Conservation (phyloP, 64 coral and sea anemone species). For the Actinia equina region DNA sequence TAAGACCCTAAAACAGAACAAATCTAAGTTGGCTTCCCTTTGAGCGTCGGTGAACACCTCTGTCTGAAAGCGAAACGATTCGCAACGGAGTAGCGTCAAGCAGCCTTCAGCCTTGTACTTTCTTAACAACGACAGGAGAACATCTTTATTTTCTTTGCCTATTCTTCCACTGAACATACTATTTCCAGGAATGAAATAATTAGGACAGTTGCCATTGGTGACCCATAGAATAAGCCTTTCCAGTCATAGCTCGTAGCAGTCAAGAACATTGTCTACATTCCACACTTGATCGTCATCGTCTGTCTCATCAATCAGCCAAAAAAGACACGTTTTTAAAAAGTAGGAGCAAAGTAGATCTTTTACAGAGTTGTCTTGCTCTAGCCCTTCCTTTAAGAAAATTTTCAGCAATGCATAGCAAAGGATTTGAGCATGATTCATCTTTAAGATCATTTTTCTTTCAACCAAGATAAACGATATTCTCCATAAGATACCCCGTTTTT, state of each 20-base stretch:
- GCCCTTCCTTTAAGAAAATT: constrained; percentile 24
- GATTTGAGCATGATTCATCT: constrained; percentile 31
- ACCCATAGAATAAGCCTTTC: background rate
- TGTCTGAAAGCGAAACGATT: background rate
- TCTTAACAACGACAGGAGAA: background rate
- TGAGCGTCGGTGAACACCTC: background rate
- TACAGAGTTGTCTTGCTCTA: background rate
- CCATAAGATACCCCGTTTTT: constrained; percentile 14
- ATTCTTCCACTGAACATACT: constrained; percentile 36
- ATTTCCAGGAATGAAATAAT: constrained; percentile 18
- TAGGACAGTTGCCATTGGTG: constrained; percentile 12
- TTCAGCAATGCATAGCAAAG: constrained; percentile 32
- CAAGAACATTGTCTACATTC: constrained; percentile 24
- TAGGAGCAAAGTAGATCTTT: constrained; percentile 14
- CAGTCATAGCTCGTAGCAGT: constrained; percentile 18
- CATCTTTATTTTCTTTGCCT: background rate
- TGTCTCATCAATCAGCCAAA: constrained; percentile 39
- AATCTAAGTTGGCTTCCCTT: constrained; percentile 37
- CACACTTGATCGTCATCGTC: constrained; percentile 33
- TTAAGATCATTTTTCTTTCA: constrained; percentile 7
- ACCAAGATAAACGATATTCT: constrained; percentile 25
- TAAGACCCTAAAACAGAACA: constrained; percentile 15
- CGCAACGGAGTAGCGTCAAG: background rate
- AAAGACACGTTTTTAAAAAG: constrained; percentile 31
- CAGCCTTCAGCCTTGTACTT: constrained; percentile 14